A percentile compares a stretch with the other conserved stretches of the same genome.
Conservation (phyloP, 2,888 invertebrate species). For the Morpho deidamia region DNA sequence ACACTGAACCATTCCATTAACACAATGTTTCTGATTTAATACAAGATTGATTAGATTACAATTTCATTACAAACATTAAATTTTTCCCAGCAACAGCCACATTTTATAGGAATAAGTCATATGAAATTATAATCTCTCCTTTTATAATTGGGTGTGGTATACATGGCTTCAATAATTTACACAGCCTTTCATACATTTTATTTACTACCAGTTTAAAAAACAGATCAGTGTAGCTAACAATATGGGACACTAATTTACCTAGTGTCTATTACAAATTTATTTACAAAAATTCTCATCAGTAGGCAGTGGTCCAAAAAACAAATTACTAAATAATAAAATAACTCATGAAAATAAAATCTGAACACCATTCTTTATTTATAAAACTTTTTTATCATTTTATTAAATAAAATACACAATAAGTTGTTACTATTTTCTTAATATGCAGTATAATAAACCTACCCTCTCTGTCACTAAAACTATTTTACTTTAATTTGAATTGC, state of each 20-base stretch:
- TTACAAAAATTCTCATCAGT: slow-evolving; percentile 57
- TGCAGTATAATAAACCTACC: too few relatives aligned
- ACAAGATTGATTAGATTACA: slow-evolving; percentile 45
- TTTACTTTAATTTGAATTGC: too few relatives aligned
- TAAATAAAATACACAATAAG: too few relatives aligned
- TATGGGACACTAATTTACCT: slow-evolving; percentile 40
- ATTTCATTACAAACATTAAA: slow-evolving; percentile 10
- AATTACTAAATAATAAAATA: not conserved
- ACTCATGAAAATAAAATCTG: not conserved
- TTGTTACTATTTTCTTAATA: too few relatives aligned
- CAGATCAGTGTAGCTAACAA: slow-evolving; percentile 71
- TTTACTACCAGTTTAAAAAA: slow-evolving; percentile 74
- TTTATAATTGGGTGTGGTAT: slow-evolving; percentile 57
- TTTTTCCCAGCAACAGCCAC: not conserved
- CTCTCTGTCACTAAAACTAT: too few relatives aligned
- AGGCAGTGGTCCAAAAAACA: slow-evolving; percentile 52
- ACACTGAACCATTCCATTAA: slow-evolving; percentile 75
- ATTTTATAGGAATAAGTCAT: not conserved
- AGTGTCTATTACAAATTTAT: slow-evolving; percentile 53
- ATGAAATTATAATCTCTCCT: slow-evolving; percentile 25
- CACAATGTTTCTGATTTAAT: slow-evolving; percentile 59
- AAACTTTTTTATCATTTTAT: too few relatives aligned
- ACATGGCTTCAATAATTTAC: slow-evolving; percentile 68
- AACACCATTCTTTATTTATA: not conserved
- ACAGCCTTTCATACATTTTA: slow-evolving; percentile 72